Base-by-base conservation (phyloP, 2,888 invertebrate genomes). In the Ichneumoninae sp. region DNA sequence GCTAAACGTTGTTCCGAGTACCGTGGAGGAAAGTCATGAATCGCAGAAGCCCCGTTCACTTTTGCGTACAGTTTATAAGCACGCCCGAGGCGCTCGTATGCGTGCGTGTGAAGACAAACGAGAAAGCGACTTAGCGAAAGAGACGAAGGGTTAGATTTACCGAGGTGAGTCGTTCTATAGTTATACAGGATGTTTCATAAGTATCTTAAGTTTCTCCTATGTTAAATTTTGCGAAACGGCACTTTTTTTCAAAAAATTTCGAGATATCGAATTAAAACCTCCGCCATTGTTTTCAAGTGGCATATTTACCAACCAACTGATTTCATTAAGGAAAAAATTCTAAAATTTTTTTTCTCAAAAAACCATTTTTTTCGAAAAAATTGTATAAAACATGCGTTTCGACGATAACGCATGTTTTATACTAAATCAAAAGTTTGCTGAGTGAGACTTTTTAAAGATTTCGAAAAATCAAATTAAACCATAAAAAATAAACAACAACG, bases 1-100 rank as follows among this genome's bases (percentile, higher is more conserved):
- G 74, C 74, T 78, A 82, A 85, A 81, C 80, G 80, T 77, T 83
- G 70, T 52, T 78, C 63, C 60, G 19, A 52, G 50, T 63, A 40
- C 22, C 50, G 63, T 54, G 70, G 44, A 65, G 54, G n/a, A 65
- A 54, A 74, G 44, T 57, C 22, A 73, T 63, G 63, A 54, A 69
- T 78, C 65, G 52, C 19, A 36, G 54, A 47, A 82, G 47, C 19
- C 50, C 60, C 73, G 77, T 47, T 80, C 54, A 54, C 36, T 26
- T 68, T 50, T 68, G 47, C 36, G 68, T 60, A 69, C 60, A 30
- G 47, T 5, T 33, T 65, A 73, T 47, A 57, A 16, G 60, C 30
- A 33, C 30, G 30, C 60, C 60, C n/a, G 33, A 16, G 33, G 60
- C 47, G 47, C 13, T 22, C 33, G 69, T 74, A 13, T 52, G 69